Percentiles rank a stretch among this genome's conserved stretches.
phyloP scores from a whole-genome alignment of 2,888 invertebrate species.

The Cephus pulcher region DNA sequence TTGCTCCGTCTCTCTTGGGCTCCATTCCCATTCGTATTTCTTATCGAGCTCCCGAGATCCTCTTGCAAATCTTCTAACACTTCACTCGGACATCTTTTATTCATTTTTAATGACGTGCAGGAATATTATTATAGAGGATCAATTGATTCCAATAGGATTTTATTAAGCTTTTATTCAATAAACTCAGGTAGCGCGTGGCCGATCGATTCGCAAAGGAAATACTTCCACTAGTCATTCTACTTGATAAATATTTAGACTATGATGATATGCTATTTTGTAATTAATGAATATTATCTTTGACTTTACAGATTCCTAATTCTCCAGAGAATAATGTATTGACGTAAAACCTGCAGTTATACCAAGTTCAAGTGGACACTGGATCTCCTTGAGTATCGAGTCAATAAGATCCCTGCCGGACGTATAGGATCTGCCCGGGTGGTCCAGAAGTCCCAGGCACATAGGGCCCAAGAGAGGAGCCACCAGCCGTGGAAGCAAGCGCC shows the following conservation, averaged over 20 bases:
- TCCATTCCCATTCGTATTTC: neutral
- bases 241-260: neutral
- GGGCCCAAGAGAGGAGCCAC: constrained; percentile 22
- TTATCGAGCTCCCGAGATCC: neutral
- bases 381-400: constrained; percentile 43
- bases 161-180: neutral
- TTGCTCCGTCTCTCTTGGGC: neutral
- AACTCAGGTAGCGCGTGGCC: neutral
- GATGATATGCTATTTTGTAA: neutral
- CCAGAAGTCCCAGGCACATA: constrained; percentile 42
- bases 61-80: neutral
- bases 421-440: constrained; percentile 60
- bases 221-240: neutral
- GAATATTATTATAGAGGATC: neutral
- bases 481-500: constrained; percentile 33
- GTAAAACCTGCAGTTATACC: constrained; percentile 1
- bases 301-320: neutral
- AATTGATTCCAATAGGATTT: neutral
- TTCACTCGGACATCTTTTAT: neutral
- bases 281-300: neutral
- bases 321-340: neutral
- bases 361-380: neutral
- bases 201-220: neutral
- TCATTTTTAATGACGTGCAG: neutral
- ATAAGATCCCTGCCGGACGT: constrained; percentile 56